A percentile compares a stretch with the other conserved stretches of the same genome.
Evolutionary conservation across 2,888 invertebrate species (phyloP).

Genomic region (Ommatoiulus sabulosus): DNA sequence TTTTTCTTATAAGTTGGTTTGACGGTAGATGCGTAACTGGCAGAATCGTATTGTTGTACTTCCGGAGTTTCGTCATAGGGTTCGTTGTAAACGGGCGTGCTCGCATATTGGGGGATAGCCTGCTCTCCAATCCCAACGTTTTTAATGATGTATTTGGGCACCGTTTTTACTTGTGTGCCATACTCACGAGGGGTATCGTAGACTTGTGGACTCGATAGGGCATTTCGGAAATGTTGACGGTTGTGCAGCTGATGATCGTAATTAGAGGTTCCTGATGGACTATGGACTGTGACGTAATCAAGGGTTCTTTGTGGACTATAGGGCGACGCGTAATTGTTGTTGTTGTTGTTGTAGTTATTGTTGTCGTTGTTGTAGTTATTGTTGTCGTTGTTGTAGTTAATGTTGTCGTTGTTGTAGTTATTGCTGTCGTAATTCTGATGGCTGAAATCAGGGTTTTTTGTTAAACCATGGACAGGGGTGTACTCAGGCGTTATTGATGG

Average conservation of each 20-base stretch:
- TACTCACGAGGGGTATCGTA: not conserved
- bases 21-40: not conserved
- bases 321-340: not conserved
- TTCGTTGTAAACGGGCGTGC: not conserved
- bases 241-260: not conserved
- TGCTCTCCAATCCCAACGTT: not conserved
- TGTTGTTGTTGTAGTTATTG: too few relatives aligned
- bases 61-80: not conserved
- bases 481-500: not conserved
- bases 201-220: not conserved
- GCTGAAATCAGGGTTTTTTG: not conserved
- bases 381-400: not conserved
- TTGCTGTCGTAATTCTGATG: slow-evolving; percentile 18
- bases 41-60: not conserved
- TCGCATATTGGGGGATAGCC: not conserved
- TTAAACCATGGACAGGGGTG: not conserved
- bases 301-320: not conserved
- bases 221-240: not conserved
- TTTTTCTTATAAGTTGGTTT: not conserved
- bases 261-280: not conserved
- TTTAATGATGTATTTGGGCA: not conserved
- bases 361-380: too few relatives aligned
- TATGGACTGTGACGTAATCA: not conserved
- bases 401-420: not conserved
- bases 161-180: not conserved